Evolutionary conservation across 2,797 vertebrate species (phyloP).

Genomic region (Hemitrygon akajei): DNA sequence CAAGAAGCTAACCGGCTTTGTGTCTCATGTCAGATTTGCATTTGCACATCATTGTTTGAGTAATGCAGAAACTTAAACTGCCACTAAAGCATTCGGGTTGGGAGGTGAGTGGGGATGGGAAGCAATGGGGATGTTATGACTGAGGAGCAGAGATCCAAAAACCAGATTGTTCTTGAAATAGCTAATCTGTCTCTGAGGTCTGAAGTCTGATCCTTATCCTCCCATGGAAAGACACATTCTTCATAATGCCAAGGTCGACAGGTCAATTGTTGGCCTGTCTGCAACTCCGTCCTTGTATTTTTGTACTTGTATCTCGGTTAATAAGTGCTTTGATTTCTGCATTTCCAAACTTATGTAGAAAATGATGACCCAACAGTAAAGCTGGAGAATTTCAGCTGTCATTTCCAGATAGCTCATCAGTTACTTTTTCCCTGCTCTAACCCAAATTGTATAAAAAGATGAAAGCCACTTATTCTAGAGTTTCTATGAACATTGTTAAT

Average conservation of each 20-base stretch:
- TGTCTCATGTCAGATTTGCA: background rate
- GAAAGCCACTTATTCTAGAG: background rate
- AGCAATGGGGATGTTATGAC: too few species aligned
- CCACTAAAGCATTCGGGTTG: background rate
- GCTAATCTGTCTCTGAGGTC: background rate
- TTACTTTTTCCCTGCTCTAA: background rate
- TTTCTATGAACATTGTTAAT: background rate
- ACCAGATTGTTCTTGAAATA: background rate
- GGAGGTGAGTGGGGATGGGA: background rate
- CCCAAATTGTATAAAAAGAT: background rate
- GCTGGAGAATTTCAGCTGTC: background rate
- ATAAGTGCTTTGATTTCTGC: background rate
- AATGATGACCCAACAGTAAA: background rate
- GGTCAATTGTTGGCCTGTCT: background rate
- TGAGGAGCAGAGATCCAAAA: background rate
- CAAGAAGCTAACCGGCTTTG: background rate
- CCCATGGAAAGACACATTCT: constrained; percentile 10
- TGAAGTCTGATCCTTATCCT: background rate
- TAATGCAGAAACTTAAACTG: background rate
- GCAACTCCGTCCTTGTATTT: background rate
- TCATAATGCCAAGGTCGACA: background rate
- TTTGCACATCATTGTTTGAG: background rate
- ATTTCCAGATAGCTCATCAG: background rate
- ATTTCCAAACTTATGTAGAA: background rate
- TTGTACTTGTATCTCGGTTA: background rate